Evolutionary conservation across 2,797 vertebrate genomes (phyloP).

Genomic region (Pangasius krempfi): DNA sequence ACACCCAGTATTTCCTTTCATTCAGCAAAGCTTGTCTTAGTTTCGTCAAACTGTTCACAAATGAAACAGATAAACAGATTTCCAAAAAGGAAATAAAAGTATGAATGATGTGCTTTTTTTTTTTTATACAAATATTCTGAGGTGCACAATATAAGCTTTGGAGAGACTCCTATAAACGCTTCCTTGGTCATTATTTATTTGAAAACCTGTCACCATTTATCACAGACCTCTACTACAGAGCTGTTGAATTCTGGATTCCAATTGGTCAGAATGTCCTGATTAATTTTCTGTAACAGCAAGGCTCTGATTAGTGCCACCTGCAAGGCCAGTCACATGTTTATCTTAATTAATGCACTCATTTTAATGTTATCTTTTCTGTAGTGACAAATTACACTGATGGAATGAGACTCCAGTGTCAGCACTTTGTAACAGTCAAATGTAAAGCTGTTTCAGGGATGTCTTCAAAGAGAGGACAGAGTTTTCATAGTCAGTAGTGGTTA

Average conservation of each 20-base stretch:
- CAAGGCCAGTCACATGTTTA: not conserved
- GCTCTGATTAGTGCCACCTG: no score
- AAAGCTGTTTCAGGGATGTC: not conserved
- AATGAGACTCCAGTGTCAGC: not conserved
- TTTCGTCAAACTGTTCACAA: not conserved
- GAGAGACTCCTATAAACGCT: not conserved
- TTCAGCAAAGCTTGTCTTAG: not conserved
- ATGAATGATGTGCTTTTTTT: not conserved
- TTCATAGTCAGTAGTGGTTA: not conserved
- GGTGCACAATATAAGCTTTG: not conserved
- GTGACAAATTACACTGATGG: not conserved
- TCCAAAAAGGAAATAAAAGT: not conserved
- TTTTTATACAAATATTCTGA: not conserved
- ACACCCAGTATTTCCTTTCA: constrained; percentile 15
- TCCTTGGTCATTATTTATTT: not conserved
- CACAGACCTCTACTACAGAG: not conserved
- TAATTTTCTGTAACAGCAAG: not conserved
- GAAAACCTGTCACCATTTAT: not conserved
- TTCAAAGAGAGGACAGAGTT: not conserved
- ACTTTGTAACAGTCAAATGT: not conserved
- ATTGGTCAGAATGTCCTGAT: not conserved
- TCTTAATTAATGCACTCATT: not conserved
- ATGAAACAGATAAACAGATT: not conserved
- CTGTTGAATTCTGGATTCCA: not conserved
- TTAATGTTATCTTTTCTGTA: not conserved